A percentile compares a stretch with the other conserved stretches of the same genome.
phyloP scores from a whole-genome alignment of 2,888 invertebrate genomes.

The Eupithecia pulchellata region DNA sequence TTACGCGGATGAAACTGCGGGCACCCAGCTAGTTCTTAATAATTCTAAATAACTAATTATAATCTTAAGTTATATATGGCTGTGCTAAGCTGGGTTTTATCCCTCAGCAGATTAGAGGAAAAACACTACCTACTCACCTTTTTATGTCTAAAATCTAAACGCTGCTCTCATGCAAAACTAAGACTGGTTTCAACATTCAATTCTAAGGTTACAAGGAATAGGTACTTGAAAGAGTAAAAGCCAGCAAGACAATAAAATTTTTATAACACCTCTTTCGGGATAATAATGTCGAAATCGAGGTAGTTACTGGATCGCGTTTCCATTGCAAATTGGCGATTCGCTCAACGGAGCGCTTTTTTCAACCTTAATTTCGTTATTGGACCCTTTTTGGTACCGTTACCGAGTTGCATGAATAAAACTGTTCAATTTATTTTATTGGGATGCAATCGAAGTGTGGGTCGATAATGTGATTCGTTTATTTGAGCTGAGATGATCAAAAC shows the following conservation, averaged over 20 bases:
- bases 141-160: not conserved
- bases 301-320: conserved; percentile 67
- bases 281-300: conserved; percentile 64
- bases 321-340: conserved; percentile 71
- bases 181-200: not conserved
- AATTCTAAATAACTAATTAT: too few species aligned
- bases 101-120: too few species aligned
- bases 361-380: conserved; percentile 66
- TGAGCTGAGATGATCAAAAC: conserved; percentile 30
- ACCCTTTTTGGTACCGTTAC: conserved; percentile 56
- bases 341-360: conserved; percentile 57
- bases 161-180: not conserved
- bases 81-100: too few species aligned
- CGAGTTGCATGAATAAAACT: conserved; percentile 48
- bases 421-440: conserved; percentile 48
- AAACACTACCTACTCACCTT: too few species aligned
- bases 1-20: too few species aligned
- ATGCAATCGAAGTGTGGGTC: conserved; percentile 45
- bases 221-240: conserved; percentile 13
- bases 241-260: conserved; percentile 54
- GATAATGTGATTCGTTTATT: conserved; percentile 42
- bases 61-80: too few species aligned
- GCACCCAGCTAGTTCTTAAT: too few species aligned
- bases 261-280: conserved; percentile 65
- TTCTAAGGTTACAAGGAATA: conserved; percentile 16